phyloP scores from a whole-genome alignment of 2,888 invertebrate species.

The Scaptomyza cyrtandrae region DNA sequence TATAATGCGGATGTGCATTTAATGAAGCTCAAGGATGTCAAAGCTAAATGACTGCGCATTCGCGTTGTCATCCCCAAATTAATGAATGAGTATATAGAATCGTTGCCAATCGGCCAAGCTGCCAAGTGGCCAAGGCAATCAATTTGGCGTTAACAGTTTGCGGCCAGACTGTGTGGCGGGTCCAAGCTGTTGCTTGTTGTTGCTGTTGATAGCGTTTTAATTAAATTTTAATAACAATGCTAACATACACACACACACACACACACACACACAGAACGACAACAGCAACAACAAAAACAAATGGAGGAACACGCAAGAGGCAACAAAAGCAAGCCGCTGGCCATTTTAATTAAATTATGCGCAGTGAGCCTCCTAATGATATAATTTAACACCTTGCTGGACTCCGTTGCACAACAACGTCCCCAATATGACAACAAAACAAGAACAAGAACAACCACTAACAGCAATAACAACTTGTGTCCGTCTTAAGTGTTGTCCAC shows the following conservation, averaged over 20 bases:
- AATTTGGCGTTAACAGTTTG: slow-evolving; percentile 45
- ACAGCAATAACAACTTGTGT: slow-evolving; percentile 3
- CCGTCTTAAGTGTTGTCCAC: neutral
- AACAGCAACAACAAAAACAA: neutral
- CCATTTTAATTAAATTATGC: slow-evolving; percentile 53
- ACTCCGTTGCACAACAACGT: slow-evolving; percentile 4
- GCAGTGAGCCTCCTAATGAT: slow-evolving; percentile 41
- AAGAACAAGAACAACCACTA: slow-evolving; percentile 5
- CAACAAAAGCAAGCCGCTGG: slow-evolving; percentile 16
- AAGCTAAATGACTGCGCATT: slow-evolving; percentile 43
- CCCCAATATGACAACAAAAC: slow-evolving; percentile 2
- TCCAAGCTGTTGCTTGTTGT: slow-evolving; percentile 45
- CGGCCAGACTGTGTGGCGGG: slow-evolving; percentile 16
- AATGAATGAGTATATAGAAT: slow-evolving; percentile 1
- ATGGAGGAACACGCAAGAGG: slow-evolving; percentile 7
- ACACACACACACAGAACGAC: neutral
- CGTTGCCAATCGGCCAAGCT: slow-evolving; percentile 14
- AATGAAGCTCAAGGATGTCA: slow-evolving; percentile 49
- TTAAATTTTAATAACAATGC: slow-evolving; percentile 59
- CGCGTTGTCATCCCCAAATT: slow-evolving; percentile 3
- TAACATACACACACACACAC: slow-evolving; percentile 2
- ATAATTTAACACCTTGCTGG: slow-evolving; percentile 53
- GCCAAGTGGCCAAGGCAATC: slow-evolving; percentile 20
- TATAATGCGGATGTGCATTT: slow-evolving; percentile 9
- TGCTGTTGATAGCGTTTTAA: slow-evolving; percentile 57